These are phyloP conservation scores for Mirza zaza DNA, from an alignment of 2,113 vertebrate species.

Conservation along the genomic window DNA sequence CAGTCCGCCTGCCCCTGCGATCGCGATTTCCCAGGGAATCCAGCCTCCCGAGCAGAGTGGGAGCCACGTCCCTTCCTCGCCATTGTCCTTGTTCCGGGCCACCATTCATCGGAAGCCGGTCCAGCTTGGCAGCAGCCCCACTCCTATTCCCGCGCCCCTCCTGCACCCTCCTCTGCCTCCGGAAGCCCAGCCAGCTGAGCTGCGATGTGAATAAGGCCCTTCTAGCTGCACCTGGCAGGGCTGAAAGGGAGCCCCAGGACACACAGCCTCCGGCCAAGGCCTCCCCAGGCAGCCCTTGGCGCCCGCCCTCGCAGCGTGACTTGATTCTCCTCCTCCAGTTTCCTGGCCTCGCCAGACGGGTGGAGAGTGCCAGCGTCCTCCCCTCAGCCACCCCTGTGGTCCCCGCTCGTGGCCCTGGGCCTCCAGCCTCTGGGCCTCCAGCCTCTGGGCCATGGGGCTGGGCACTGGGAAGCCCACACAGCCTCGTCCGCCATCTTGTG, in stretches of 20 bases:
- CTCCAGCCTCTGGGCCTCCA: background rate
- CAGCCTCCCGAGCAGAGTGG: background rate
- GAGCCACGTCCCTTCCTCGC: background rate
- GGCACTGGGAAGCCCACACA: background rate
- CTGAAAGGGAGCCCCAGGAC: background rate
- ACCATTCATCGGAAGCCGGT: slow-evolving; percentile 22
- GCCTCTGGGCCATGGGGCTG: background rate
- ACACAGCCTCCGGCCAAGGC: background rate
- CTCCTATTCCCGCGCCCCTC: background rate
- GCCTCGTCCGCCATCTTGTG: background rate
- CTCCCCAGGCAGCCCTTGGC: background rate
- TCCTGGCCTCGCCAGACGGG: background rate
- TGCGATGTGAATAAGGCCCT: background rate
- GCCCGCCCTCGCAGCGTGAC: accelerated
- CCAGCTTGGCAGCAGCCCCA: slow-evolving; percentile 48
- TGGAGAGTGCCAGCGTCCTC: background rate
- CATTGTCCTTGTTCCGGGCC: slow-evolving; percentile 55
- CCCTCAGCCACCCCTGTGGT: background rate
- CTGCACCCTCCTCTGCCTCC: background rate
- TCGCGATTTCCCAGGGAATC: slow-evolving; percentile 21
- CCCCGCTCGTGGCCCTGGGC: background rate
- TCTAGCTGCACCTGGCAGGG: slow-evolving; percentile 49
- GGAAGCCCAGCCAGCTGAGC: slow-evolving; percentile 39
- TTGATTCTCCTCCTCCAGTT: background rate
- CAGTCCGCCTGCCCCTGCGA: background rate